Evolutionary conservation across 2,113 vertebrate genomes (phyloP).

Genomic region (Hydropotes inermis): DNA sequence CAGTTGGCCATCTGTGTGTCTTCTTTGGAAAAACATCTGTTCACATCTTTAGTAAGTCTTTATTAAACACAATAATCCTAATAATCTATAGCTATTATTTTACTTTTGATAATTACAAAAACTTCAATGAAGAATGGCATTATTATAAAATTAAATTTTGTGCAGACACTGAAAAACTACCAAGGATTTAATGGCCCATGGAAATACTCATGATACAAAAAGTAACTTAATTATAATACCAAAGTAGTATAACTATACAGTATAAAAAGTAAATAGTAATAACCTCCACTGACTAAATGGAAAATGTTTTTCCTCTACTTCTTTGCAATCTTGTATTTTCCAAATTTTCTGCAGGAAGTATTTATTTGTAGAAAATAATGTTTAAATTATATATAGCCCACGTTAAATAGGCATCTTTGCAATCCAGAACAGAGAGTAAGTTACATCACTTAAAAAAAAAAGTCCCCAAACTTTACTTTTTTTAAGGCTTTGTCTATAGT

Average conservation of each 20-base stretch:
- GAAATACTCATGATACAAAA: neutral
- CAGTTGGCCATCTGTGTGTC: neutral
- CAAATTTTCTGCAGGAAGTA: neutral
- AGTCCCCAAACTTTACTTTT: neutral
- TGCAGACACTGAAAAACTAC: neutral
- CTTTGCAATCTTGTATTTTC: neutral
- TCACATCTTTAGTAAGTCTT: neutral
- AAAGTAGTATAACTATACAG: neutral
- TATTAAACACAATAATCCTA: neutral
- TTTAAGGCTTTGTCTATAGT: neutral
- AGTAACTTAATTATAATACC: neutral
- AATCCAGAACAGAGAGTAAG: neutral
- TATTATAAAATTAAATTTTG: neutral
- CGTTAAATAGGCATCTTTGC: neutral
- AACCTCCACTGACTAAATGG: neutral
- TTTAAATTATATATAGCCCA: neutral
- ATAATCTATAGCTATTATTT: neutral
- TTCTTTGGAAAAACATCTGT: neutral
- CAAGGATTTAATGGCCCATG: neutral
- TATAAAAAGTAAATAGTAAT: neutral
- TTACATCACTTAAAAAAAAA: neutral
- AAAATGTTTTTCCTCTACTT: neutral
- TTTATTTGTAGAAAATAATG: neutral
- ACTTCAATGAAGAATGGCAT: neutral
- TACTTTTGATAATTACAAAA: neutral